Evolutionary conservation across 2,113 vertebrate genomes (phyloP), one percentile per base, ranked within the genome.

Genomic region (Gobius niger): DNA sequence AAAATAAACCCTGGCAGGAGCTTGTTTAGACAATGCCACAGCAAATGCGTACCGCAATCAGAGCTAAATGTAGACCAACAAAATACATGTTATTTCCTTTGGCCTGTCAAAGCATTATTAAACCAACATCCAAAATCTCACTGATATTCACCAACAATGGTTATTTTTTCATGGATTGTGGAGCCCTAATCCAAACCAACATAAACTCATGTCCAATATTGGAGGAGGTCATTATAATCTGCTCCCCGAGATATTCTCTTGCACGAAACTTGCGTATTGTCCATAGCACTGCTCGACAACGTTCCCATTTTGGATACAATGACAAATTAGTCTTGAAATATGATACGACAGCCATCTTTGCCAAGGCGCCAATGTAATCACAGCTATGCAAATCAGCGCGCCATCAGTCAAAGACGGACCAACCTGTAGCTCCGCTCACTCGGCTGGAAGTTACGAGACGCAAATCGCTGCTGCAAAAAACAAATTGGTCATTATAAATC

Each of bases 401-500:
- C 78, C 73, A 77, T 82, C 69, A 82, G 56, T 85, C 69, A 85
- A 78, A 40, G 80, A 72, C 64, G 46, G 47, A n/a, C 14, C 62
- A 80, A 84, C 74, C 49, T 73, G 82, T 80, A 19, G 71, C 63
- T 74, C 79, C 51, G 40, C 44, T 59, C 47, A 4, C 46, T 34
- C 24, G 24, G 24, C 19, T 74, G 63, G 61, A 62, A 80, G 75
- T 73, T 80, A 67, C 18, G 49, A 46, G 60, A 70, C 78, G 62
- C 73, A 81, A 85, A 83, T 81, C 75, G 75, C 63, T 65, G 68
- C 54, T 40, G 81, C 69, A 67, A 49, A 74, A 34, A 79, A 81
- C 15, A 14, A 54, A 80, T 60, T 56, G 61, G 61, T 74, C 72
- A 59, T 47, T 65, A 53, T 61, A 47, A 73, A 80, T 83, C 68